Conservation (phyloP, 2,888 invertebrate genomes). For the Odontocolon sp. region DNA sequence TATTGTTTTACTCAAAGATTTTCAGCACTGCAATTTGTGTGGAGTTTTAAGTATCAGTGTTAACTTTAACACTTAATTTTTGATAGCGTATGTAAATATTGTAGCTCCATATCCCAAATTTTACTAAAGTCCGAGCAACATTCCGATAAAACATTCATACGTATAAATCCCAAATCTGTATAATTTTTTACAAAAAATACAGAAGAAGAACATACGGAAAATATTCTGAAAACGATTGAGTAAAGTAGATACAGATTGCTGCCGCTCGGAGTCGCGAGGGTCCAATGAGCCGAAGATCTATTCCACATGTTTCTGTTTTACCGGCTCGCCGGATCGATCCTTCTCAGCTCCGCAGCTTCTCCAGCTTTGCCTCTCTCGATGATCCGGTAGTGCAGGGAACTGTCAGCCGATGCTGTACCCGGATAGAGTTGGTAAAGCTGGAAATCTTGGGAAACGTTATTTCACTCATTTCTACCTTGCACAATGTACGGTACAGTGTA, state of each 20-base stretch:
- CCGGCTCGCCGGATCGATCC: conserved; percentile 23
- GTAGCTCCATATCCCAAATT: too few species aligned
- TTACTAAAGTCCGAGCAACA: too few species aligned
- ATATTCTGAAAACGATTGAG: background rate
- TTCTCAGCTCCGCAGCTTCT: background rate
- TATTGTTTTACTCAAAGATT: background rate
- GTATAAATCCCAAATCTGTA: too few species aligned
- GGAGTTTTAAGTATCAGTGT: too few species aligned
- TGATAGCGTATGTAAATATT: too few species aligned
- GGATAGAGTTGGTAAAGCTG: conserved; percentile 40
- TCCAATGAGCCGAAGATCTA: conserved; percentile 23
- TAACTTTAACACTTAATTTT: too few species aligned
- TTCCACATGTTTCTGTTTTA: conserved; percentile 46
- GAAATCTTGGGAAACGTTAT: background rate
- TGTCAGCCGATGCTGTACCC: conserved; percentile 50
- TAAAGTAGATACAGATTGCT: background rate
- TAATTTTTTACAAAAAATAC: too few species aligned
- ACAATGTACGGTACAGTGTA: too few species aligned
- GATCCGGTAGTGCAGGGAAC: conserved; percentile 36
- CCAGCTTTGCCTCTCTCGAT: conserved; percentile 4
- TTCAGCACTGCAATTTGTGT: background rate
- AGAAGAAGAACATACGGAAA: too few species aligned
- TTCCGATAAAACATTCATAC: too few species aligned
- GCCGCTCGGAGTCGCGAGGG: conserved; percentile 27
- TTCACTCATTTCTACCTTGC: background rate